A percentile compares a stretch with the other conserved stretches of the same genome.
These are phyloP conservation scores for Tokudaia muenninki DNA, from an alignment of 2,797 vertebrate genomes.

Conservation along the genomic window DNA sequence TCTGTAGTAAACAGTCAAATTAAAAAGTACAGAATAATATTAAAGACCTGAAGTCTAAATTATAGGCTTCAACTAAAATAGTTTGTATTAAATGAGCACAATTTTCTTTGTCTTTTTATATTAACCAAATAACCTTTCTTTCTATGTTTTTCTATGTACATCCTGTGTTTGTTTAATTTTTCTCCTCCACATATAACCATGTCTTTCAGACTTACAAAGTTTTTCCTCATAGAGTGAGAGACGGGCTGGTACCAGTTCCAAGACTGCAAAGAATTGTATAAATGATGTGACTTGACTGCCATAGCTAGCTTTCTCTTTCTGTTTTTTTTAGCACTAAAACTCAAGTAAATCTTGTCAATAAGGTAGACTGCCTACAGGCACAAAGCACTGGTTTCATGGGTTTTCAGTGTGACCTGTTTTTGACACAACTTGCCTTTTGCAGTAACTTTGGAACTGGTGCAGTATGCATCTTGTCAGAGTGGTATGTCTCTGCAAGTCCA, in stretches of 20 bases:
- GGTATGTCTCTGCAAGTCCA: constrained; percentile 1
- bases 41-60: background rate
- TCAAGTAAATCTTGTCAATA: constrained; percentile 52
- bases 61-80: background rate
- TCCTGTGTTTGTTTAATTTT: background rate
- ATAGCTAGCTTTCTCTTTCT: background rate
- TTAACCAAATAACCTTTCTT: background rate
- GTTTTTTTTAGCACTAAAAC: background rate
- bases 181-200: fast-evolving
- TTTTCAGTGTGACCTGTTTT: constrained; percentile 70
- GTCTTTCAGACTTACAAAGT: background rate
- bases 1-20: background rate
- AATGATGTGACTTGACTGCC: background rate
- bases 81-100: background rate
- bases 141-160: background rate
- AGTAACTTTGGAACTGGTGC: constrained; percentile 56
- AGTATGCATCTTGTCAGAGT: background rate
- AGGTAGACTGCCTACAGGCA: constrained; percentile 49
- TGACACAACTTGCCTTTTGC: constrained; percentile 73
- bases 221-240: background rate
- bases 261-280: background rate
- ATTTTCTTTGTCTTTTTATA: background rate
- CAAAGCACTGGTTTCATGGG: background rate
- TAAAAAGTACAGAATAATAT: background rate
- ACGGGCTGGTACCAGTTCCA: background rate